Evolutionary conservation across 1,140 invertebrate genomes (phyloP), one percentile per base, ranked within the genome.

Genomic region (Conopomorpha cramerella): DNA sequence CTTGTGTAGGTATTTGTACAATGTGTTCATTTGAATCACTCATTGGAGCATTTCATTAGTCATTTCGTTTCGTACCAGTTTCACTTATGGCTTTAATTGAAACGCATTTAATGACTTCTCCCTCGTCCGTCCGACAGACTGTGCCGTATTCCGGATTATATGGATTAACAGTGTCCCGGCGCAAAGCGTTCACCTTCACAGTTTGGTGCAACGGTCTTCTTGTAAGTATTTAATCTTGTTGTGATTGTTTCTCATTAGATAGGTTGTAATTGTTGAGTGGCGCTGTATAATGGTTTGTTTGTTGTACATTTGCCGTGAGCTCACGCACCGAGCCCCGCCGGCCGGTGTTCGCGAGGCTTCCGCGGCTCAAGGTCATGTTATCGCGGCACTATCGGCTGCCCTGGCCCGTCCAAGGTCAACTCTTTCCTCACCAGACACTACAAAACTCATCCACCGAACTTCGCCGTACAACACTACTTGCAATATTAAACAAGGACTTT

Each of bases 321-420:
- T 47, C 44, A 55, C 50, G 51, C 51, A 54, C 51, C 4, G 10
- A 4, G 55, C 51, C 51, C 51, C 47, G 63, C 59, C 66, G 70
- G 65, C 61, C 65, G 66, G 63, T 57, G 53, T 58, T 60, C 55
- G 59, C 62, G 57, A 58, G 56, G 55, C 48, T 57, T 54, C 55
- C n/a, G n/a, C n/a, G 51, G 39, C 38, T 48, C 64, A 74, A 74
- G 70, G 70, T 74, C 66, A 62, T 58, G 63, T 74, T 74, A 71
- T 74, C 70, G 60, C 55, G 53, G n/a, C n/a, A n/a, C 61, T 66
- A 60, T 62, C 62, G 66, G 50, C 57, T 61, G 51, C 54, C 59
- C 51, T 54, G 46, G 56, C 56, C 49, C 46, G 45, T 45, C 46
- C 53, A 62, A 59, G 51, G 50, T 50, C 47, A 45, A 13, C n/a